Conservation (phyloP, 2,113 vertebrate genomes). For the Dicentrarchus labrax region DNA sequence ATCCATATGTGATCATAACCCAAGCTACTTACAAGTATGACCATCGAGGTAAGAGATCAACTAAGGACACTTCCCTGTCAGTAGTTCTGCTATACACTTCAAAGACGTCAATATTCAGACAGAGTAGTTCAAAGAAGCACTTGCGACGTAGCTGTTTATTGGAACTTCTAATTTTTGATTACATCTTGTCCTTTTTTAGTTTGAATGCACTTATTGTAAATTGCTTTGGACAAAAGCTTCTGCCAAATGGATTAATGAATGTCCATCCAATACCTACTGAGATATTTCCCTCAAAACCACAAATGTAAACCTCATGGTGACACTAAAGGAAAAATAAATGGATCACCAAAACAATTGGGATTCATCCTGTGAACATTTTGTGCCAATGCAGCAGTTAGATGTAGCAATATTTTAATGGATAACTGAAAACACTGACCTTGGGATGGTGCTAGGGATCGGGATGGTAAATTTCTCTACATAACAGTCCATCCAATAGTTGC, state of each 20-base stretch:
- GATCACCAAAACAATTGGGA: background rate
- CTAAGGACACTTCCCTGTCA: too few species aligned
- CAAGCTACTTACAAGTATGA: too few species aligned
- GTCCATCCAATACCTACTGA: background rate
- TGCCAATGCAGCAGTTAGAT: too few species aligned
- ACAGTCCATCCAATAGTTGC: background rate
- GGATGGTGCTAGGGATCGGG: background rate
- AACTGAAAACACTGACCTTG: background rate
- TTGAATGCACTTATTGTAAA: background rate
- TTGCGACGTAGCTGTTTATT: too few species aligned
- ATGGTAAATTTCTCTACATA: background rate
- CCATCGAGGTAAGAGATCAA: background rate
- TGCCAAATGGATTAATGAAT: too few species aligned
- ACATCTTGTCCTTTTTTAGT: background rate
- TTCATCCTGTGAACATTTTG: background rate
- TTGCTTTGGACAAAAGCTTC: background rate
- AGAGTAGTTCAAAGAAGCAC: too few species aligned
- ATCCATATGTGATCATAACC: too few species aligned
- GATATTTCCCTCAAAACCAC: background rate
- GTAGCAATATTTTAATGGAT: background rate
- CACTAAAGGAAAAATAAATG: too few species aligned
- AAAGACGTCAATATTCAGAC: too few species aligned
- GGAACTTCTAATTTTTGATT: too few species aligned
- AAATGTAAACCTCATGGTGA: background rate
- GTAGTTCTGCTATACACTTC: too few species aligned